Base-by-base conservation (phyloP, 2,113 vertebrate genomes). In the Rafetus swinhoei region DNA sequence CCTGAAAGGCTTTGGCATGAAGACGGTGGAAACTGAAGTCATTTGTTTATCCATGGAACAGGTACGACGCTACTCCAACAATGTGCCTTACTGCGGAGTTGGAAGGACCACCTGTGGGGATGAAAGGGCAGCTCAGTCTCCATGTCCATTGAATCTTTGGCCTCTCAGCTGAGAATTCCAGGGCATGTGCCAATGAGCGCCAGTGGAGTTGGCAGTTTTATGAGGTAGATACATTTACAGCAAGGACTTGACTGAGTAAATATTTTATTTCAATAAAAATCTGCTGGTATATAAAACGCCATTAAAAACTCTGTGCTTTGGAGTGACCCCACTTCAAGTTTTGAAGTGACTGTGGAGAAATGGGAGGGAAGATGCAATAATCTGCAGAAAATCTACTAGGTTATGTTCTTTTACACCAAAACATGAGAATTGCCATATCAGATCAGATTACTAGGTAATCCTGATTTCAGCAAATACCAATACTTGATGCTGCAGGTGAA, bases 21-120 rank as follows among this genome's bases (percentile, higher is more conserved):
- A 92, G 50, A 79, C 89, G 95, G 74, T 89, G 95, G 96, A 95
- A 95, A 76, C 85, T 97, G 93, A 93, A 93, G 91, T 90, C 35
- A 93, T 96, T 95, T 96, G 90, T 94, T 96, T 94, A 97, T 93
- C 81, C 82, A 53, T 60, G 84, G 90, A 84, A 86, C 86, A 95
- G 95, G 92, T 93, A 92, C 50, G 62, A 91, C 88, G 45, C 53
- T 83, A 50, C 88, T 95, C 88, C 93, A 96, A 87, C 86, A 86
- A 83, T 2, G 57, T 45, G 35, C 79, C 85, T 94, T 92, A 54
- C 45, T 90, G 21, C 84, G 92, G 91, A 95, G 92, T 69, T 94
- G 83, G 81, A 87, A 90, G 79, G 90, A 87, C 95, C 90, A 89
- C 93, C 95, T 95, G 81, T 15, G 59, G 92, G 85, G 92, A 95